Evolutionary conservation across 2,113 vertebrate genomes (phyloP).

Genomic region (Spheniscus mendiculus): DNA sequence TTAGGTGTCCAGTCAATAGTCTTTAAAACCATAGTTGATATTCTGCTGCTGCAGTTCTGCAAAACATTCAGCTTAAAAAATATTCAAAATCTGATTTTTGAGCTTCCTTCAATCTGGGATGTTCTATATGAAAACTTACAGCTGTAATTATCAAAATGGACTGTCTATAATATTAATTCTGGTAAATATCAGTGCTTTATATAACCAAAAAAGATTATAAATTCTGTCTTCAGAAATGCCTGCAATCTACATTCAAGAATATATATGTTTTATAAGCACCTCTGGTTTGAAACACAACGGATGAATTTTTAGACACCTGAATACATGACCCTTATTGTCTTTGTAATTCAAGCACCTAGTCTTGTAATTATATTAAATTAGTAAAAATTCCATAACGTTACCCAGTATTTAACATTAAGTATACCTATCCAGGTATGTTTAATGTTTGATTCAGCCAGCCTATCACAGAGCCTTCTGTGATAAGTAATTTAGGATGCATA

Average conservation of each 20-base stretch:
- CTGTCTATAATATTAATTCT: neutral
- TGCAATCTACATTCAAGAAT: neutral
- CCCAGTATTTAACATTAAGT: neutral
- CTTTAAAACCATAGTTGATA: neutral
- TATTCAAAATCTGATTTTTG: neutral
- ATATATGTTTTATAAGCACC: neutral
- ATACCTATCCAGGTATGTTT: neutral
- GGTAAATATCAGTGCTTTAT: neutral
- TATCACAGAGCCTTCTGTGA: neutral
- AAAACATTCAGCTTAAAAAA: neutral
- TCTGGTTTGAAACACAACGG: neutral
- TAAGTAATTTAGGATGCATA: neutral
- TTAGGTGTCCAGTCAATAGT: neutral
- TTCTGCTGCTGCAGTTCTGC: neutral
- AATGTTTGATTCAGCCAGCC: neutral
- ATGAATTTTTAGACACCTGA: neutral
- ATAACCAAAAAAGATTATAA: neutral
- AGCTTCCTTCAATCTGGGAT: neutral
- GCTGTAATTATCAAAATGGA: neutral
- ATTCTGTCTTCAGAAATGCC: neutral
- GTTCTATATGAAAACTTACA: neutral
- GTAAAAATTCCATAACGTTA: neutral
- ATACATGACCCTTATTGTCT: neutral
- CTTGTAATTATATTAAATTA: neutral
- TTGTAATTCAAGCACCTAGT: neutral